Evolutionary conservation across 1,140 invertebrate genomes (phyloP).

Genomic region (Meloidogyne floridensis): DNA sequence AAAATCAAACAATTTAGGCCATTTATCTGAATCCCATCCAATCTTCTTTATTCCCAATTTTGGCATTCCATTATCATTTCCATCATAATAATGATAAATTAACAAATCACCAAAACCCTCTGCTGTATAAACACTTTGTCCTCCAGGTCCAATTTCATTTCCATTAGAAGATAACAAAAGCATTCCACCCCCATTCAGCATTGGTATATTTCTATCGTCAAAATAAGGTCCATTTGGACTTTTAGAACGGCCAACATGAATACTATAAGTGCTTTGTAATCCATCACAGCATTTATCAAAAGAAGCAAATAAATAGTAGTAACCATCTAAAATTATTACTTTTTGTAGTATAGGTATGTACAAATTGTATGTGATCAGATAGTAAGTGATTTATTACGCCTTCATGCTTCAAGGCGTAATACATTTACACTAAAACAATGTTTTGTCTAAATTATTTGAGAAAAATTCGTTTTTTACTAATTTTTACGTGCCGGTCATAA

Average conservation of each 20-base stretch:
- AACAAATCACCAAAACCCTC: slow-evolving; percentile 6
- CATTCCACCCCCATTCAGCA: slow-evolving; percentile 23
- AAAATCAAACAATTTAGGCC: slow-evolving; percentile 5
- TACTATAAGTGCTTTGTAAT: slow-evolving; percentile 13
- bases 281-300: slow-evolving; percentile 13
- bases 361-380: no score
- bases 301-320: slow-evolving; percentile 20
- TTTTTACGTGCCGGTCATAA: no score
- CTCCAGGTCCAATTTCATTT: slow-evolving; percentile 24
- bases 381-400: no score
- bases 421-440: no score
- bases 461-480: background rate
- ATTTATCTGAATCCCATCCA: background rate
- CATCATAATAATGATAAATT: slow-evolving; percentile 28
- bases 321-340: background rate
- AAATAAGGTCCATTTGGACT: slow-evolving; percentile 15
- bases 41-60: slow-evolving; percentile 25
- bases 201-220: background rate
- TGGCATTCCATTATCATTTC: slow-evolving; percentile 14
- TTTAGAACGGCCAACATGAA: slow-evolving; percentile 18
- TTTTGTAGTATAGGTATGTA: background rate
- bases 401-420: no score
- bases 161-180: slow-evolving; percentile 22
- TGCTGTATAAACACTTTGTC: slow-evolving; percentile 6
- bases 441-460: background rate